phyloP scores from a whole-genome alignment of 2,888 invertebrate species.

The Latrodectus hesperus region DNA sequence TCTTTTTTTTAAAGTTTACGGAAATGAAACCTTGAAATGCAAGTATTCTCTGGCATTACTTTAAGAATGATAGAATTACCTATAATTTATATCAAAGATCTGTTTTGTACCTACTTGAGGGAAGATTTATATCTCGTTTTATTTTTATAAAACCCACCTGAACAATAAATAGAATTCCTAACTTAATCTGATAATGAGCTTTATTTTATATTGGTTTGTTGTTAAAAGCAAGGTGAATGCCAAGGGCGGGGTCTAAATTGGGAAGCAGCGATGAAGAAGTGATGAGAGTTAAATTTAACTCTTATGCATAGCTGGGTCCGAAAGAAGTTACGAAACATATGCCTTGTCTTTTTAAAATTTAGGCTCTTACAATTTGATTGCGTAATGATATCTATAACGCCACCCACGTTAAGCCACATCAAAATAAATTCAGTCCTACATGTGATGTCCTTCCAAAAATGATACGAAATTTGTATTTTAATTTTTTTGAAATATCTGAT shows the following conservation, averaged over 20 bases:
- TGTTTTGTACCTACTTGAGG: constrained; percentile 16
- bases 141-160: neutral
- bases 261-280: constrained; percentile 23
- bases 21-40: too few relatives aligned
- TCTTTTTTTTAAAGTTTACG: too few relatives aligned
- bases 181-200: constrained; percentile 32
- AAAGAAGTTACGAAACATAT: neutral
- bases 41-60: too few relatives aligned
- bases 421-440: too few relatives aligned
- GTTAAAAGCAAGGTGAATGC: constrained; percentile 50
- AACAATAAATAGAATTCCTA: constrained; percentile 27
- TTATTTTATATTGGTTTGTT: constrained; percentile 20
- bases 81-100: neutral
- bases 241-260: constrained; percentile 58
- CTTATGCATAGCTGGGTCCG: neutral
- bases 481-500: too few relatives aligned
- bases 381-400: too few relatives aligned
- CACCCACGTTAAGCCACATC: too few relatives aligned
- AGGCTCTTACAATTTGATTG: neutral
- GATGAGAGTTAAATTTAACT: constrained; percentile 50
- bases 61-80: too few relatives aligned
- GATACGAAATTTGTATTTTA: too few relatives aligned
- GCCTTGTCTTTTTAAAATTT: neutral
- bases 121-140: constrained; percentile 33
- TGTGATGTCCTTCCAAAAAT: too few relatives aligned